Conservation (phyloP, 2,797 vertebrate genomes). For the Triplophysa yarkandensis region DNA sequence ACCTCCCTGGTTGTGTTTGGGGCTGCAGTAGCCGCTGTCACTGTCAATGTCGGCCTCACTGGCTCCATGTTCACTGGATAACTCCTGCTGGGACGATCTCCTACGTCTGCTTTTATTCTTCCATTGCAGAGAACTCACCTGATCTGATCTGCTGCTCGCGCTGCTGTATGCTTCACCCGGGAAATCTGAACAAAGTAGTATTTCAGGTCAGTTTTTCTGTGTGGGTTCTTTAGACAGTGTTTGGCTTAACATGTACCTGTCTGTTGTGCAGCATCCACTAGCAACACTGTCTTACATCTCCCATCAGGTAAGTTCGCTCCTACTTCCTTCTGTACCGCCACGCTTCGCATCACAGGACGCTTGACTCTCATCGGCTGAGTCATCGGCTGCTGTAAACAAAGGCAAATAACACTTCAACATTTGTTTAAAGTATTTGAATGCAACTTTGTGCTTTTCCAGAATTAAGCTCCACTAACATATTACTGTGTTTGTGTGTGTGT, state of each 20-base stretch:
- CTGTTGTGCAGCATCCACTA: constrained; percentile 94
- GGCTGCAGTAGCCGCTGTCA: constrained; percentile 97
- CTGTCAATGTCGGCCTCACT: constrained; percentile 98
- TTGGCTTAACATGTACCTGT: constrained; percentile 72
- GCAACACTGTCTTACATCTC: constrained; percentile 87
- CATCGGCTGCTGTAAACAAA: constrained; percentile 70
- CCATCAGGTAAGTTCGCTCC: constrained; percentile 87
- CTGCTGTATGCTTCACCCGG: constrained; percentile 87
- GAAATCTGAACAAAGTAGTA: constrained; percentile 78
- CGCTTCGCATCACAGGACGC: constrained; percentile 87
- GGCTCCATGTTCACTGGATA: constrained; percentile 88
- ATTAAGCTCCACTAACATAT: no score
- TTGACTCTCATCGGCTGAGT: constrained; percentile 83
- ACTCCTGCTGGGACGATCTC: constrained; percentile 86
- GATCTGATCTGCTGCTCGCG: constrained; percentile 80
- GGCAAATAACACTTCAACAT: neutral
- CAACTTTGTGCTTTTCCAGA: neutral
- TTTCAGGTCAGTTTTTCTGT: neutral
- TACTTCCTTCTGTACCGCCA: constrained; percentile 95
- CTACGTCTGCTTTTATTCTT: constrained; percentile 86
- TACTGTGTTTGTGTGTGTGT: no score
- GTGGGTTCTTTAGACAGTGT: neutral
- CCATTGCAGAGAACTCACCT: constrained; percentile 80
- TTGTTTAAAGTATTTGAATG: neutral
- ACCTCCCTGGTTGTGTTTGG: constrained; percentile 86